Evolutionary conservation across 1,140 invertebrate species (phyloP), one percentile per base, ranked within the genome.

Genomic region (Eumeta japonica): DNA sequence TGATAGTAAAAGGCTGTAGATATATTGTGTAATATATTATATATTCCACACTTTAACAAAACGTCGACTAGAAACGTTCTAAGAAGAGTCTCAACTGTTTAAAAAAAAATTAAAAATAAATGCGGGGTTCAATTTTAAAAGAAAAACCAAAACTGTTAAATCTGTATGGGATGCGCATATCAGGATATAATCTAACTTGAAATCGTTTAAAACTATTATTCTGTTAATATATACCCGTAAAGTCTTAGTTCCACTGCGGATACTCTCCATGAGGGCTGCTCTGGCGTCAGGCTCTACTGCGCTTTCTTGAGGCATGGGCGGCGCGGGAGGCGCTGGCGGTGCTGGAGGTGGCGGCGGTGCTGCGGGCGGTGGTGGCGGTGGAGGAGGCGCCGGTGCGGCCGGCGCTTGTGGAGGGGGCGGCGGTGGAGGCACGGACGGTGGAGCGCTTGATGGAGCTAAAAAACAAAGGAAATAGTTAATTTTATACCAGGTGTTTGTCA

Each of bases 221-320:
- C n/a, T n/a, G n/a, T 28, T 39, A 37, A 57, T n/a, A n/a, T n/a
- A n/a, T 49, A 85, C 84, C 76, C 81, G 85, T 2, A 88, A 59
- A 9, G 57, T 62, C 36, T 58, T 62, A 16, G 76, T 79, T 16
- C 88, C 89, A 52, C 74, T 81, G 47, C 86, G 75, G 49, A 94
- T 93, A 38, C 84, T 83, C 36, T 89, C 84, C 82, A 94, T 81
- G 2, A 94, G 79, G 20, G 83, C 83, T 31, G 81, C 79, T 9
- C 82, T 75, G 3, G 78, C 52, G 65, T 88, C 85, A 1, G 49
- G 32, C 28, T 50, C 53, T 20, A 36, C 43, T 16, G 33, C 38
- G 31, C 50, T 41, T 30, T 55, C 49, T 19, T 52, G 43, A 15
- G 49, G 54, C 32, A 46, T 41, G 33, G 55, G 46, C 16, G 46